Conservation (phyloP, 1,140 invertebrate genomes). For the Drosophila guanche region DNA sequence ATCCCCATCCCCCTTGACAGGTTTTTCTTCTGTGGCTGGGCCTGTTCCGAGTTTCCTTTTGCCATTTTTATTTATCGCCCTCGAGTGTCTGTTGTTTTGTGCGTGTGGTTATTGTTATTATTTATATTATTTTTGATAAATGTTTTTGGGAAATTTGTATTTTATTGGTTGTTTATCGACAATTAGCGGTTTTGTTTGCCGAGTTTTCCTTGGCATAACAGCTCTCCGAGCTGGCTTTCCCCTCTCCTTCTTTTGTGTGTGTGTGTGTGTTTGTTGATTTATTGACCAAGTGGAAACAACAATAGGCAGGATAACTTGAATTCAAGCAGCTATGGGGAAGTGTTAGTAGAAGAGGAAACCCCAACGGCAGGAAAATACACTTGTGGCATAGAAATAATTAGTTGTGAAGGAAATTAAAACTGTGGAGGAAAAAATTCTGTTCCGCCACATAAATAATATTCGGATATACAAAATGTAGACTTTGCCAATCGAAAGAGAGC, state of each 20-base stretch:
- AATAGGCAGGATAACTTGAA: conserved; percentile 8
- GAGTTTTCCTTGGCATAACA: conserved; percentile 57
- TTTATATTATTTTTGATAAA: conserved; percentile 83
- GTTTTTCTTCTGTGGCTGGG: conserved; percentile 12
- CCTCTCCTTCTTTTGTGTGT: conserved; percentile 22
- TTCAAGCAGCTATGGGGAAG: conserved; percentile 1
- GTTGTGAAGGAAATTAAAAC: conserved; percentile 16
- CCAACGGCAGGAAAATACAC: conserved; percentile 18
- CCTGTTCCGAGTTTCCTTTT: conserved; percentile 62
- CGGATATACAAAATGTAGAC: conserved; percentile 62
- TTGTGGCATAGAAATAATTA: conserved; percentile 27
- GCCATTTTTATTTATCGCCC: conserved; percentile 74
- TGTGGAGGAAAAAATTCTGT: conserved; percentile 43
- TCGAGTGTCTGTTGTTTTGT: conserved; percentile 39
- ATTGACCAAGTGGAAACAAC: conserved; percentile 49
- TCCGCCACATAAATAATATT: conserved; percentile 69
- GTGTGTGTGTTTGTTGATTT: conserved; percentile 61
- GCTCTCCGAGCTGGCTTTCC: neutral
- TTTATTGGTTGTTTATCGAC: conserved; percentile 82
- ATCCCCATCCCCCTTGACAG: neutral
- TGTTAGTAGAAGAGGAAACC: conserved; percentile 15
- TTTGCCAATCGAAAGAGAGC: conserved; percentile 23
- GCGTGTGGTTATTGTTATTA: conserved; percentile 74
- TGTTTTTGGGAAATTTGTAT: conserved; percentile 81
- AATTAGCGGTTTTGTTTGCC: conserved; percentile 80